Evolutionary conservation across 2,888 invertebrate species (phyloP).

Genomic region (Drosophila merina): DNA sequence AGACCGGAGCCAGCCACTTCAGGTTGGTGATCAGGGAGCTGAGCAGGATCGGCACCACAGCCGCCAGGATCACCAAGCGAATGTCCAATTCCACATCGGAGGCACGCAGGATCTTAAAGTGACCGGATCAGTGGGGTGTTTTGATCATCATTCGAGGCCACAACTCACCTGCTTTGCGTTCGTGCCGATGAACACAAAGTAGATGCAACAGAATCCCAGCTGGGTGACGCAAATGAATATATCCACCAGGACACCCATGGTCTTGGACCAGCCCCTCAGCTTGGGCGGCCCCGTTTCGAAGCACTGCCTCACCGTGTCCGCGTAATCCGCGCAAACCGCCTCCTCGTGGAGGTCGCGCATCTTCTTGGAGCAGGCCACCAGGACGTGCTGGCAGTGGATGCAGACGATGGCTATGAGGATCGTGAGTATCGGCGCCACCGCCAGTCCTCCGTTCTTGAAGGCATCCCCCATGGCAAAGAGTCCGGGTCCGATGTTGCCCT

Average conservation of each 20-base stretch:
- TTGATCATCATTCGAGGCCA: not conserved
- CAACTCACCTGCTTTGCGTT: constrained; percentile 90
- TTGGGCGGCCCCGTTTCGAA: constrained; percentile 90
- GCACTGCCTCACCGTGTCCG: constrained; percentile 92
- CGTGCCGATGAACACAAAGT: constrained; percentile 96
- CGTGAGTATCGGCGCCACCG: constrained; percentile 91
- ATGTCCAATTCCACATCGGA: constrained; percentile 87
- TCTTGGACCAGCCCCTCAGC: constrained; percentile 86
- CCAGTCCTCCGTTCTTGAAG: constrained; percentile 94
- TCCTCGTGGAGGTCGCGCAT: constrained; percentile 87
- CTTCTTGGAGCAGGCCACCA: constrained; percentile 91
- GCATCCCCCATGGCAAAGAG: constrained; percentile 98
- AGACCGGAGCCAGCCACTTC: constrained; percentile 90
- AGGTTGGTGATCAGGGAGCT: constrained; percentile 91
- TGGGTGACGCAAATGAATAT: constrained; percentile 97
- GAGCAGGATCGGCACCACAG: constrained; percentile 89
- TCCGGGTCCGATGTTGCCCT: constrained; percentile 98
- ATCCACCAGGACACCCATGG: constrained; percentile 90
- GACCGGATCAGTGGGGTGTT: no score
- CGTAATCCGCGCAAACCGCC: constrained; percentile 88
- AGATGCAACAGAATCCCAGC: constrained; percentile 98
- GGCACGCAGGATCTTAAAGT: constrained; percentile 87
- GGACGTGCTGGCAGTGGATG: constrained; percentile 95
- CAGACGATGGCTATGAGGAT: constrained; percentile 92
- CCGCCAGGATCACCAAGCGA: constrained; percentile 90